Evolutionary conservation across 2,113 vertebrate genomes (phyloP), one percentile per base, ranked within the genome.

Genomic region (Dolichallabes microphthalmus): DNA sequence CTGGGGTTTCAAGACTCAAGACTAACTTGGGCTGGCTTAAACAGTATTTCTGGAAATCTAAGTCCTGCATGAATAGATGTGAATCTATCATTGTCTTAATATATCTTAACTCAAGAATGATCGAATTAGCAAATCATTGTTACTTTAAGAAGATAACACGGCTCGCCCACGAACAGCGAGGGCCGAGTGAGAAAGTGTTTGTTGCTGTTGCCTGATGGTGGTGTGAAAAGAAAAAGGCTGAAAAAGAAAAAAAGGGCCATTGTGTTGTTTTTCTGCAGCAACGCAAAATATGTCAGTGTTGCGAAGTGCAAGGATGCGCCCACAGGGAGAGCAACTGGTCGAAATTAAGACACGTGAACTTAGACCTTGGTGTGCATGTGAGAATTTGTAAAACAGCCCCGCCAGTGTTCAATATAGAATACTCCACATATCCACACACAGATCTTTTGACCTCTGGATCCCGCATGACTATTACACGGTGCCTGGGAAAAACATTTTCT

Each of bases 261-360:
- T 45, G 32, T 35, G 32, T 30, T 27, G 32, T 69, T 71, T 25
- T 39, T 53, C 22, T 12, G 32, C 53, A 60, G 68, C 32, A 57
- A 27, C 9, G 68, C 69, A 83, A 17, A 83, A 74, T 13, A 39
- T 74, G 68, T 74, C 68, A 19, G 22, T 60, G 69, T 30, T 83
- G 32, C 61, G 75, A 76, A 84, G 30, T 52, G 58, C 15, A 76
- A 76, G n/a, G 50, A 55, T 17, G 30, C 55, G 12, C n/a, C 32
- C 13, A 4, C 55, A n/a, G 82, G 57, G 69, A 74, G 39, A 3
- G 30, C 66, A 66, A 25, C 63, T 39, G 55, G 57, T 73, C 52
- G 53, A 57, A 69, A n/a, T 20, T 82, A 45, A n/a, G 30, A 27
- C 9, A 73, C n/a, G 68, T 83, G 69, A 82, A 66, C 61, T 82